Base-by-base conservation (phyloP, 2,888 invertebrate genomes). In the Caenorhabditis sp. region DNA sequence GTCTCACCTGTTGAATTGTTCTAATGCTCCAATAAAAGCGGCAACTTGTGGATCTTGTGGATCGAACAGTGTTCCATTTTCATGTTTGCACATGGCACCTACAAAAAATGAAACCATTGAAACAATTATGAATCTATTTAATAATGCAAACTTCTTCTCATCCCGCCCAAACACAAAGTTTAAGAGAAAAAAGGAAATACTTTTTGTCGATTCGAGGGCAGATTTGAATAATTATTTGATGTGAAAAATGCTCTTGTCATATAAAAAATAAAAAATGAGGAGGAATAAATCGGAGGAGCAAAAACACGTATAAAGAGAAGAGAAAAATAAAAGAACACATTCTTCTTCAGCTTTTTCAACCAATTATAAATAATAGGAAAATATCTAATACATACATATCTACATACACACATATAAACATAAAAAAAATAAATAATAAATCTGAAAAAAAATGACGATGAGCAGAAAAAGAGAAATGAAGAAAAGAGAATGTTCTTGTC, bases 71-170 rank as follows among this genome's bases (percentile, higher is more conserved):
- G 74, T 64, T 43, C 78, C 78, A 12, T 76, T 71, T 53, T 81
- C 78, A 65, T 75, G 69, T 24, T 79, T 75, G 66, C 81, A 81
- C 81, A 81, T 81, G 58, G 62, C 74, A 62, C 75, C 77, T 68
- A 75, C 17, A 67, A 69, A 51, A 6, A 43, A 55, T 26, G 27
- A 43, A 62, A 54, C 14, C 14, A 43, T 43, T 43, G 6, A 12
- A 4, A 60, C 10, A 59, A 49, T 51, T 23, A 17, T 19, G 31
- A 27, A 51, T 12, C 5, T 3, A 5, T 17, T 17, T 14, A 8
- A 8, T 36, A 12, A 36, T 12, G 6, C 36, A 5, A 12, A 3
- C 43, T 17, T 43, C 17, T 43, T 43, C 57, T 57, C 27, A n/a
- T 54, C 54, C 23, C 21, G 23, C 12, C 23, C 14, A 8, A 24